These are phyloP conservation scores for Darevskia mixta DNA, from an alignment of 2,797 vertebrate genomes.

Conservation along the genomic window DNA sequence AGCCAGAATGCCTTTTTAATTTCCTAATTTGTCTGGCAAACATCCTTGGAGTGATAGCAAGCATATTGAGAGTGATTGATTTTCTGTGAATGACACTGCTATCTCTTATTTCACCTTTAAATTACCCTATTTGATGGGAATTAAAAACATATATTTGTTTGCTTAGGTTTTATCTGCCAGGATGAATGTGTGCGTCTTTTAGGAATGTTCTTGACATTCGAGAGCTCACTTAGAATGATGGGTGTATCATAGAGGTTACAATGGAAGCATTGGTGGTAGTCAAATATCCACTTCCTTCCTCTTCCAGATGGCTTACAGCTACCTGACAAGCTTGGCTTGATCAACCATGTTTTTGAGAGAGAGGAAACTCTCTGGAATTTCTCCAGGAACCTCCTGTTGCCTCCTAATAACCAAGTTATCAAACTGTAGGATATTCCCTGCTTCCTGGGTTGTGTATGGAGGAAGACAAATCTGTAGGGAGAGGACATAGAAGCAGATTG, in stretches of 20 bases:
- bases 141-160: slow-evolving; percentile 52
- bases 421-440: too few relatives aligned
- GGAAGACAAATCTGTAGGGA: too few relatives aligned
- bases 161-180: slow-evolving; percentile 44
- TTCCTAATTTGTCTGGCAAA: slow-evolving; percentile 70
- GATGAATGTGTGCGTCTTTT: neutral
- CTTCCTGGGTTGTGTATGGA: too few relatives aligned
- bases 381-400: too few relatives aligned
- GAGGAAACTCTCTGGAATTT: too few relatives aligned
- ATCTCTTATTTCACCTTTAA: slow-evolving; percentile 59
- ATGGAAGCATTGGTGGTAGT: neutral
- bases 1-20: slow-evolving; percentile 68
- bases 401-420: too few relatives aligned
- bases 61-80: slow-evolving; percentile 26
- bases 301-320: slow-evolving; percentile 7
- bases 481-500: too few relatives aligned
- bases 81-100: slow-evolving; percentile 39
- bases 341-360: too few relatives aligned
- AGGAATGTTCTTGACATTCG: slow-evolving; percentile 16
- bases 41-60: slow-evolving; percentile 46
- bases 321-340: slow-evolving; percentile 11
- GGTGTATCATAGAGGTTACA: neutral
- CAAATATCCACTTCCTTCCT: neutral
- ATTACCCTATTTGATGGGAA: slow-evolving; percentile 58
- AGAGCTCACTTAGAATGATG: neutral